Evolutionary conservation across 2,888 invertebrate genomes (phyloP), one percentile per base, ranked within the genome.

Genomic region (Dyspetes luteomarginatus): DNA sequence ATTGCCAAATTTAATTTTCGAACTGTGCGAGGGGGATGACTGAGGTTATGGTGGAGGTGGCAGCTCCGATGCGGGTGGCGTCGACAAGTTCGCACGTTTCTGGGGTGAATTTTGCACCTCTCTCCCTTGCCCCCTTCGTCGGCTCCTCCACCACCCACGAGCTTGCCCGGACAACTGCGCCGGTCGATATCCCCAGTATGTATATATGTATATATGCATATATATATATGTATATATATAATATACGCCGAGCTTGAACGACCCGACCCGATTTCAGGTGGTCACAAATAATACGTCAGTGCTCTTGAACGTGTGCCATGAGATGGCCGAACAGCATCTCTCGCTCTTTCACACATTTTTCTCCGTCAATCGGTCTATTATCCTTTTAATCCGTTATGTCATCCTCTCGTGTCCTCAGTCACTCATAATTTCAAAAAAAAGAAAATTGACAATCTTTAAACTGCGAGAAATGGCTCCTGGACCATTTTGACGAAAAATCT

Each of bases 251-350:
- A 86, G 84, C 80, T 83, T 81, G 69, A 82, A 76, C 81, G 84
- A 84, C 78, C 82, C 82, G 85, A 75, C 85, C 84, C 80, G 87
- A 88, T 83, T 85, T 52, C 68, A 60, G 67, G 69, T 71, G 82
- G 74, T 83, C 81, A 68, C 82, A 71, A 82, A 83, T 82, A 81
- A 82, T 84, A 79, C 84, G 78, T 81, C 82, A 80, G 78, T 84
- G 75, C 75, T 78, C 69, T 79, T 81, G 71, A 83, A 84, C 67
- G 72, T 83, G 74, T 55, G 72, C 52, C 60, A 71, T 65, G 77
- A 81, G 77, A 83, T 78, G 76, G 73, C 74, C 74, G 75, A 67
- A 30, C 24, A 15, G 45, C 30, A 28, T 68, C 62, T 58, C 69
- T 73, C 17, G 48, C 71, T 71, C 69, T 55, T 69, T 41, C 58